Evolutionary conservation across 2,888 invertebrate species (phyloP).

Genomic region (Volucella inflata): DNA sequence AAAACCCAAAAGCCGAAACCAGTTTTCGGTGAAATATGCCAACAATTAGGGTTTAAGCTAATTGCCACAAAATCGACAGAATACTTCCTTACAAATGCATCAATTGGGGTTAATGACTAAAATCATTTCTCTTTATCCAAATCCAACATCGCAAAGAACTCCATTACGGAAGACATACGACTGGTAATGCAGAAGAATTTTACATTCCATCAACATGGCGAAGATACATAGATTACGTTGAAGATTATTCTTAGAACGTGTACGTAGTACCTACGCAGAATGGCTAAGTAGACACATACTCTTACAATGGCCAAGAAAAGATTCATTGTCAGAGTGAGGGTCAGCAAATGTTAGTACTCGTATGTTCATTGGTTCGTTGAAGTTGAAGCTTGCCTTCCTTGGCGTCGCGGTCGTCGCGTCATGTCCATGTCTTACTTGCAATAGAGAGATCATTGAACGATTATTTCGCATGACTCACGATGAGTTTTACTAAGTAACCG

Average conservation of each 20-base stretch:
- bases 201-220: constrained; percentile 10
- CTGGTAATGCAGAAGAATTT: not conserved
- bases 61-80: constrained; percentile 33
- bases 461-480: constrained; percentile 57
- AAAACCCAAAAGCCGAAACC: constrained; percentile 34
- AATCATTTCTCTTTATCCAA: constrained; percentile 10
- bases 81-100: not conserved
- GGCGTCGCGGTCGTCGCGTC: not conserved
- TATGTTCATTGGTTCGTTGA: constrained; percentile 26
- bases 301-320: constrained; percentile 32
- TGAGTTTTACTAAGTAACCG: constrained; percentile 18
- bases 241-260: constrained; percentile 31
- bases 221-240: constrained; percentile 4
- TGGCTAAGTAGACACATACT: constrained; percentile 61
- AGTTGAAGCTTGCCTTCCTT: not conserved
- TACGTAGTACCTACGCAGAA: constrained; percentile 23
- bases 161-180: not conserved
- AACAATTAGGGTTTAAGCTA: constrained; percentile 15
- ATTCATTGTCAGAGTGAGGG: constrained; percentile 56
- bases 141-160: constrained; percentile 32
- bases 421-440: constrained; percentile 1
- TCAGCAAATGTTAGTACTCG: constrained; percentile 52
- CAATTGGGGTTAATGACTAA: constrained; percentile 40
- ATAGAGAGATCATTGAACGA: constrained; percentile 63
- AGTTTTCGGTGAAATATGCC: constrained; percentile 34